phyloP scores from a whole-genome alignment of 2,797 vertebrate genomes.

The Pseudocheirus occidentalis region DNA sequence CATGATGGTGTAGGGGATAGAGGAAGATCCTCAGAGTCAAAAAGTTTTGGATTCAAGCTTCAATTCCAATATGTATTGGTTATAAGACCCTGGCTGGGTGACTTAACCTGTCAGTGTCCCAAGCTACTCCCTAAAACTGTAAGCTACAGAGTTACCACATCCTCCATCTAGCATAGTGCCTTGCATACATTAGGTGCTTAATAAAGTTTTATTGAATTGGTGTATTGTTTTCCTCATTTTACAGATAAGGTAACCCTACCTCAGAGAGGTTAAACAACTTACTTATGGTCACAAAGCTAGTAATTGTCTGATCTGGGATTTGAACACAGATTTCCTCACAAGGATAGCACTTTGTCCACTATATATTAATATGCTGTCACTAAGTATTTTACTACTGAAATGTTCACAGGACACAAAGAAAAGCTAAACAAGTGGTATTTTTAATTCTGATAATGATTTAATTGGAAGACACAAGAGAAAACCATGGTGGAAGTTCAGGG shows the following conservation, averaged over 20 bases:
- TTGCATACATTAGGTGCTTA: not conserved
- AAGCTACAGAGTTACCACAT: not conserved
- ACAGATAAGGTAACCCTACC: not conserved
- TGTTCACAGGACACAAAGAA: not conserved
- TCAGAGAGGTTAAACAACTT: conserved; percentile 5
- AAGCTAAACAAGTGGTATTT: not conserved
- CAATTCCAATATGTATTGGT: not conserved
- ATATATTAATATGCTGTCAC: not conserved
- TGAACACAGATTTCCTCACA: not conserved
- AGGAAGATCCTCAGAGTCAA: not conserved
- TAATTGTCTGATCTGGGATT: not conserved
- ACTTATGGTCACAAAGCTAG: not conserved
- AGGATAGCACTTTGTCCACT: not conserved
- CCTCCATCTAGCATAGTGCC: not conserved
- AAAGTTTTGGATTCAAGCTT: not conserved
- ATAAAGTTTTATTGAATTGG: not conserved
- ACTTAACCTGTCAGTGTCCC: not conserved
- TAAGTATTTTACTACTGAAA: not conserved
- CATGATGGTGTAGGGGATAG: not conserved
- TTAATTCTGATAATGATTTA: not conserved
- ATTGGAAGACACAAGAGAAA: not conserved
- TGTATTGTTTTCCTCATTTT: not conserved
- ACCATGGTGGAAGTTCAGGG: not conserved
- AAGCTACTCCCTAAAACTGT: not conserved
- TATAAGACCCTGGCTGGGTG: not conserved